A percentile compares a stretch with the other conserved stretches of the same genome.
These are phyloP conservation scores for Poeciliopsis retropinna DNA, from an alignment of 2,113 vertebrate genomes.

Conservation along the genomic window DNA sequence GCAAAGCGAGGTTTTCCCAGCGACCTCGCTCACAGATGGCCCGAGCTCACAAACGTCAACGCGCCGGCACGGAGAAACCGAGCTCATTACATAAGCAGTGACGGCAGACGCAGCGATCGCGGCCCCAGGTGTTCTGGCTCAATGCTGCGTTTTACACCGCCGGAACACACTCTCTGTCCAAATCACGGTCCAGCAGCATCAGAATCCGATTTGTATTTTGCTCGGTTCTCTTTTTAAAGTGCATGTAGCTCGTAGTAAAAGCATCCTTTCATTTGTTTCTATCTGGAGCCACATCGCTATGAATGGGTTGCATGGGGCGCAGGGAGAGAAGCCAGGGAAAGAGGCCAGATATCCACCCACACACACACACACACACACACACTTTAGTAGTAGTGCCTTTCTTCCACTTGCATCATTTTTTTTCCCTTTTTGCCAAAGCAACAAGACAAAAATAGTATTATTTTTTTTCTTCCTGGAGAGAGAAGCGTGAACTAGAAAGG, in stretches of 20 bases:
- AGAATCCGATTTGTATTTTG: conserved; percentile 4
- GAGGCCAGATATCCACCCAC: conserved; percentile 67
- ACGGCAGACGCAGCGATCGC: conserved; percentile 19
- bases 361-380: conserved; percentile 20
- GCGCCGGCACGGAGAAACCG: conserved; percentile 47
- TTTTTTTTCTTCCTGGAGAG: background rate
- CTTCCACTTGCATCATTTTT: conserved; percentile 69
- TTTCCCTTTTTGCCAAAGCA: conserved; percentile 50
- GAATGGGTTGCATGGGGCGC: conserved; percentile 48
- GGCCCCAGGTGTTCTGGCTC: conserved; percentile 57
- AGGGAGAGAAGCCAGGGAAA: conserved; percentile 64
- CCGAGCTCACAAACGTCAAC: conserved; percentile 65
- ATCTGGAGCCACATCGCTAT: conserved; percentile 53
- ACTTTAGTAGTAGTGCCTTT: conserved; percentile 59
- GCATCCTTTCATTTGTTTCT: conserved; percentile 31
- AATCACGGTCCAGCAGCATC: conserved; percentile 20
- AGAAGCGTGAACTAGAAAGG: conserved; percentile 32
- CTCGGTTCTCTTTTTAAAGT: conserved; percentile 16
- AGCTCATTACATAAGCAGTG: conserved; percentile 61
- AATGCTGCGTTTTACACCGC: background rate
- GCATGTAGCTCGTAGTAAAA: conserved; percentile 38
- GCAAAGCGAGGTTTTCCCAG: conserved; percentile 50
- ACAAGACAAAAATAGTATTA: conserved; percentile 33
- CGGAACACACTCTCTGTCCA: conserved; percentile 11
- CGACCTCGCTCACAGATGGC: conserved; percentile 65